phyloP scores from a whole-genome alignment of 2,113 vertebrate genomes.

The Vulpes ferrilata region DNA sequence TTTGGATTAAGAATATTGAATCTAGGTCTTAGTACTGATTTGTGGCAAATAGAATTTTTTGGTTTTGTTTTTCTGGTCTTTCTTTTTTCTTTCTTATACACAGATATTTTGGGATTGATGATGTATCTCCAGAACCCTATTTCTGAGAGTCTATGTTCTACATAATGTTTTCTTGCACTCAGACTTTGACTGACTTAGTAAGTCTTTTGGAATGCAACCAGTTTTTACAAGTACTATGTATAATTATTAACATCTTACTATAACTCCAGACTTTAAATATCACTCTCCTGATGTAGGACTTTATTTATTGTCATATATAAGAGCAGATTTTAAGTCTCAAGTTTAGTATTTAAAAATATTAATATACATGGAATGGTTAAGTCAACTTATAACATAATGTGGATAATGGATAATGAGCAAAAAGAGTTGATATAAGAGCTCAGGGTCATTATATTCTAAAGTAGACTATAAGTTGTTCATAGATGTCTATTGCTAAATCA shows the following conservation, averaged over 20 bases:
- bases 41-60: background rate
- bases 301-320: background rate
- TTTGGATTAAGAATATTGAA: background rate
- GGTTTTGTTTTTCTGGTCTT: background rate
- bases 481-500: background rate
- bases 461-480: background rate
- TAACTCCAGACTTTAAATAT: background rate
- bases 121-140: background rate
- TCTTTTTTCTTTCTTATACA: background rate
- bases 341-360: slow-evolving; percentile 8
- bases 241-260: background rate
- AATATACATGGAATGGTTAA: background rate
- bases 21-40: background rate
- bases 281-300: background rate
- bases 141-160: background rate
- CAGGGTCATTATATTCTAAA: background rate
- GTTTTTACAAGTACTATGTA: background rate
- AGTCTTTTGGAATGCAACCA: background rate
- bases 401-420: background rate
- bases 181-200: background rate
- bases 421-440: background rate
- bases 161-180: background rate
- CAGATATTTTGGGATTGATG: background rate
- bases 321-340: background rate
- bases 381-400: background rate